A percentile compares a stretch with the other conserved stretches of the same genome.
These are phyloP conservation scores for Tuberolachnus salignus DNA, from an alignment of 2,888 invertebrate genomes.

Conservation along the genomic window DNA sequence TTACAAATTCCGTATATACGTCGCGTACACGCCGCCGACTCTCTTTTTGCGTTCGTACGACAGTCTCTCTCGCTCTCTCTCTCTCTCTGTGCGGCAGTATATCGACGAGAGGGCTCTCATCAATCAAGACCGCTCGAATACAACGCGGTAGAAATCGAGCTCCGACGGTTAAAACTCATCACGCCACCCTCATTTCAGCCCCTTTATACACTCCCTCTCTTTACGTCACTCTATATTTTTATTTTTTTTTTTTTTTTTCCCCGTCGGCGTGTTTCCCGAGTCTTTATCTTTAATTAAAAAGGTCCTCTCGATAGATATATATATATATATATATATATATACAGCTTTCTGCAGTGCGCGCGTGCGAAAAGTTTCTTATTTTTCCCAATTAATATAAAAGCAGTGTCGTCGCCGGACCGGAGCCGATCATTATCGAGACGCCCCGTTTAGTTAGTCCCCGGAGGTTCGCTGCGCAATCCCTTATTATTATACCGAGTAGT, in stretches of 20 bases:
- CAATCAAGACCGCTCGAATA: constrained; percentile 43
- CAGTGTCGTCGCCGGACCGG: constrained; percentile 55
- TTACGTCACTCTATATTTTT: background rate
- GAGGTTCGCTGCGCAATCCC: constrained; percentile 16
- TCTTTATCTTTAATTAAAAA: constrained; percentile 56
- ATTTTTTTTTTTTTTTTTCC: background rate
- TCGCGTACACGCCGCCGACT: constrained; percentile 8
- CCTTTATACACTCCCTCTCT: background rate
- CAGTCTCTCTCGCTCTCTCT: no score
- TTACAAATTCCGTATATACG: no score
- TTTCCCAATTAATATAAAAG: constrained; percentile 55
- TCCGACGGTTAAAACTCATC: constrained; percentile 49
- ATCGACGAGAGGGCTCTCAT: constrained; percentile 50
- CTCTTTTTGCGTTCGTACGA: constrained; percentile 34
- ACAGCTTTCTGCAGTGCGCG: constrained; percentile 27
- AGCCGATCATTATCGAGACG: constrained; percentile 46
- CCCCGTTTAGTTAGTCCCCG: constrained; percentile 47
- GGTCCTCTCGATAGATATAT: constrained; percentile 31
- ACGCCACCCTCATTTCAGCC: constrained; percentile 42
- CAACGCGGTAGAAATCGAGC: constrained; percentile 51
- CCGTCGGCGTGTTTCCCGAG: constrained; percentile 8
- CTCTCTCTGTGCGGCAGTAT: background rate
- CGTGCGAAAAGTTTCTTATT: constrained; percentile 52
- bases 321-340: constrained; percentile 10
- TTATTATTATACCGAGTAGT: constrained; percentile 40